Evolutionary conservation across 1,140 invertebrate species (phyloP).

Genomic region (Scaptodrosophila lebanonensis): DNA sequence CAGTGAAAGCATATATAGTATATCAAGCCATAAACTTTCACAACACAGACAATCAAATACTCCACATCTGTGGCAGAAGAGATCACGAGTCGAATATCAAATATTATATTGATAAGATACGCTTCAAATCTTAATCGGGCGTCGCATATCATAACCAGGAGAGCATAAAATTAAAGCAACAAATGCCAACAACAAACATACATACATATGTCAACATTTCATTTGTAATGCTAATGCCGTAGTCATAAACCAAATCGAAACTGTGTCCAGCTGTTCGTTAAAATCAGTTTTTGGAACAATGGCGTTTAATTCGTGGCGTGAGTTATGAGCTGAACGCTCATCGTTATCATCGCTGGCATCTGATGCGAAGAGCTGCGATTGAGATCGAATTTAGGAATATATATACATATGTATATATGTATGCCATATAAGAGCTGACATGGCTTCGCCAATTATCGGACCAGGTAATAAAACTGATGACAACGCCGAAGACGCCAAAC

Average conservation of each 20-base stretch:
- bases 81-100: too few relatives aligned
- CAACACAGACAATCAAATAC: too few relatives aligned
- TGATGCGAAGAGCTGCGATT: slow-evolving; percentile 24
- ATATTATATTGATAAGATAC: too few relatives aligned
- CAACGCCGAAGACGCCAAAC: slow-evolving; percentile 1
- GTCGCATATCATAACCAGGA: too few relatives aligned
- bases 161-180: too few relatives aligned
- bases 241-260: slow-evolving; percentile 58
- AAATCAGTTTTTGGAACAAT: slow-evolving; percentile 54
- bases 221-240: slow-evolving; percentile 65
- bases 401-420: slow-evolving; percentile 25
- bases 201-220: slow-evolving; percentile 68
- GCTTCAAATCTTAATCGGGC: too few relatives aligned
- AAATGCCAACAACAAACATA: slow-evolving; percentile 50
- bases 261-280: slow-evolving; percentile 48
- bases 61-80: too few relatives aligned
- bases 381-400: slow-evolving; percentile 21
- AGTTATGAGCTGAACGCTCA: slow-evolving; percentile 54
- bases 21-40: too few relatives aligned
- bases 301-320: slow-evolving; percentile 62
- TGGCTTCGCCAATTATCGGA: neutral
- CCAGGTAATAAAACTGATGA: slow-evolving; percentile 27
- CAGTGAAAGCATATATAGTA: too few relatives aligned
- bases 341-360: slow-evolving; percentile 37
- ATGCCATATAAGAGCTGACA: slow-evolving; percentile 2